phyloP scores from a whole-genome alignment of 2,113 vertebrate species.

The Brienomyrus brachyistius region DNA sequence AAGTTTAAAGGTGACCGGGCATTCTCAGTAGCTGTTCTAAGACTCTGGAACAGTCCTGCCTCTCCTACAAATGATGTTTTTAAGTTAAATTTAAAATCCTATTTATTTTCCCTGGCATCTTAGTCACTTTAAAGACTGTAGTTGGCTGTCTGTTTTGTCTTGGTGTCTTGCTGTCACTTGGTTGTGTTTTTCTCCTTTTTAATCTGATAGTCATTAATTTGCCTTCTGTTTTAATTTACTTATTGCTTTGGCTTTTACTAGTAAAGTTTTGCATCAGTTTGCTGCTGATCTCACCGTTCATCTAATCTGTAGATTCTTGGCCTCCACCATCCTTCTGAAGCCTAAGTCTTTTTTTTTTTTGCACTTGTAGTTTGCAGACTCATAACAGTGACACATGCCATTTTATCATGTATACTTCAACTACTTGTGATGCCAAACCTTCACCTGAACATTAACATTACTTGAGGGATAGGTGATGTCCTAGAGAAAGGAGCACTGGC shows the following conservation, averaged over 20 bases:
- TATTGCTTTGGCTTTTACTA: background rate
- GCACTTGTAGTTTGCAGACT: background rate
- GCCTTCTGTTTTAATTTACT: background rate
- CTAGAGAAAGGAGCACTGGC: background rate
- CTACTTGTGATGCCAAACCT: background rate
- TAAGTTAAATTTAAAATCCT: background rate
- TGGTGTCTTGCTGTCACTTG: background rate
- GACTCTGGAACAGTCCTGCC: too few relatives aligned
- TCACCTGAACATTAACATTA: background rate
- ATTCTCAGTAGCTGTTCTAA: too few relatives aligned
- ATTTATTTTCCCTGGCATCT: background rate
- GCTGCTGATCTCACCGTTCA: background rate
- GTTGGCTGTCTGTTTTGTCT: background rate
- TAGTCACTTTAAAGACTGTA: background rate
- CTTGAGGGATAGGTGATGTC: background rate
- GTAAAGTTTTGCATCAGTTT: background rate
- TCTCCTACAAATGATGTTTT: background rate
- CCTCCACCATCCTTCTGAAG: background rate
- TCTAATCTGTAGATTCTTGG: background rate
- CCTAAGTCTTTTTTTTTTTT: background rate
- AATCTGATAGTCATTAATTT: background rate
- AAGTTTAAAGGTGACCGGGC: background rate
- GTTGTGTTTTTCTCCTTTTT: background rate
- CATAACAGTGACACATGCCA: background rate
- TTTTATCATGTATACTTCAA: background rate